These are phyloP conservation scores for Cassiopea xamachana DNA, from an alignment of 30 jellyfish, hydroid and myxozoan genomes.

Conservation along the genomic window DNA sequence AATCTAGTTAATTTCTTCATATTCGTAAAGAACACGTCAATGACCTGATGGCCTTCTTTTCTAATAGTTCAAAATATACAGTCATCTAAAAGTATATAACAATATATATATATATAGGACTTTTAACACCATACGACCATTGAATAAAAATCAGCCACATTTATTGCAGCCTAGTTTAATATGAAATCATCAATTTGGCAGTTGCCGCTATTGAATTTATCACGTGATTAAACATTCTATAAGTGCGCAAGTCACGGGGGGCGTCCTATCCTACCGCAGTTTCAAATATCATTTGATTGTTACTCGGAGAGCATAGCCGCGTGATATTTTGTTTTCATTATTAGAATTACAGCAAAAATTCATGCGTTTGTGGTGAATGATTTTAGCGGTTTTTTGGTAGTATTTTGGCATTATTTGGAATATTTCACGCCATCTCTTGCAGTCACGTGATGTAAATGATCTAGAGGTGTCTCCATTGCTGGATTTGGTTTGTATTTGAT, in stretches of 20 bases:
- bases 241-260: constrained; percentile 56
- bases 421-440: constrained; percentile 48
- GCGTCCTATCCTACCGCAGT: constrained; percentile 18
- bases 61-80: too few species aligned
- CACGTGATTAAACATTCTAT: constrained; percentile 64
- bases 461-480: constrained; percentile 56
- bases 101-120: neutral
- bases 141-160: neutral
- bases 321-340: constrained; percentile 29
- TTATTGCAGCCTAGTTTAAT: neutral
- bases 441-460: constrained; percentile 80
- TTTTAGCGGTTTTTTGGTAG: neutral
- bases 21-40: too few species aligned
- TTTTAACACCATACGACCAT: neutral
- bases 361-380: neutral
- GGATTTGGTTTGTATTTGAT: constrained; percentile 70
- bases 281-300: constrained; percentile 59
- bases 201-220: constrained; percentile 59
- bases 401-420: constrained; percentile 26
- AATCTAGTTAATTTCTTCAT: constrained; percentile 16
- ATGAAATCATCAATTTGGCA: constrained; percentile 36
- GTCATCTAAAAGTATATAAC: neutral
- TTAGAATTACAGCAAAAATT: neutral
- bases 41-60: too few species aligned
- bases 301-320: constrained; percentile 24